These are phyloP conservation scores for Dreissena polymorpha DNA, from an alignment of 1,140 invertebrate species.

Conservation along the genomic window DNA sequence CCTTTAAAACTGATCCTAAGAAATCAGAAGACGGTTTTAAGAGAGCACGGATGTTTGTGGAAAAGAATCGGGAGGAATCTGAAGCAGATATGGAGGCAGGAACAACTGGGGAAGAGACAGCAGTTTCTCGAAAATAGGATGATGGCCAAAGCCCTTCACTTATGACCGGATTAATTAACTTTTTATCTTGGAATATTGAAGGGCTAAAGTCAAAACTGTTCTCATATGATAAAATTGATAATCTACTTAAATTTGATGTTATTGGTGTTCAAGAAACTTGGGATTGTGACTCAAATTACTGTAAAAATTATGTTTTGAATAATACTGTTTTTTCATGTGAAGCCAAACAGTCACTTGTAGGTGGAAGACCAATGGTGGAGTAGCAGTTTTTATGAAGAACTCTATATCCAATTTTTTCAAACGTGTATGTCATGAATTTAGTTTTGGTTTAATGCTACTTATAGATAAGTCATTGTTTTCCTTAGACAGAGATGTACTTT, in stretches of 20 bases:
- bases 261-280: slow-evolving; percentile 20
- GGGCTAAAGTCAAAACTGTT: slow-evolving; percentile 10
- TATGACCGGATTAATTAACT: neutral
- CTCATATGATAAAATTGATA: neutral
- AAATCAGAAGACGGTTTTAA: neutral
- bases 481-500: slow-evolving; percentile 21
- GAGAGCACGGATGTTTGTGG: neutral
- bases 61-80: neutral
- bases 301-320: slow-evolving; percentile 1
- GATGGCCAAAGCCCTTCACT: slow-evolving; percentile 12
- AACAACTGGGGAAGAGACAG: neutral
- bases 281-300: neutral
- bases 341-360: slow-evolving; percentile 6
- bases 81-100: neutral
- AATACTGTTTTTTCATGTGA: slow-evolving; percentile 11
- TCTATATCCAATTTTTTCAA: neutral
- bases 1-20: neutral
- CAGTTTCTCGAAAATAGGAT: slow-evolving; percentile 7
- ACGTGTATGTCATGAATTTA: slow-evolving; percentile 29
- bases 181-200: slow-evolving; percentile 32
- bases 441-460: slow-evolving; percentile 16
- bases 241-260: slow-evolving; percentile 1
- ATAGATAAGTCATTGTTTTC: slow-evolving; percentile 19
- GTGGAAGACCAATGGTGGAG: slow-evolving; percentile 30
- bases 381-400: neutral